Base-by-base conservation (phyloP, 2,888 invertebrate genomes). In the Conchocele bisecta region DNA sequence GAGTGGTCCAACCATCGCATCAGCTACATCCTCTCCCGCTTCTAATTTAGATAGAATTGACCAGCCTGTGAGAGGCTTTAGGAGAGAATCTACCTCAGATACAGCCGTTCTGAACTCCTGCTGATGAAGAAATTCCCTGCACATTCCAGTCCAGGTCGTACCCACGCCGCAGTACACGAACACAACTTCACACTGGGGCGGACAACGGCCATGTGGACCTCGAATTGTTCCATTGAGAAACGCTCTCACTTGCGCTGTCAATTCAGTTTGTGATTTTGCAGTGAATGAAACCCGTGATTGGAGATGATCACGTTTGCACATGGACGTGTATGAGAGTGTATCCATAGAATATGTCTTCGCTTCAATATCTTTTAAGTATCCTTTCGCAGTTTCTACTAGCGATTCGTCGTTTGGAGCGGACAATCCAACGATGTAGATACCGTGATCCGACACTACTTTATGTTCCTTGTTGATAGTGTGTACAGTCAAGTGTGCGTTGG, bases 1-100 rank as follows among this genome's bases (percentile, higher is more conserved):
- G 0, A 85, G 61, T 28, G 84, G 86, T 17, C 63, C 79, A 31
- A 80, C 53, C 6, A 76, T 50, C 3, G 85, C 79, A 33, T 83
- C 73, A 2, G 58, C 22, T 9, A 64, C 17, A 24, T 66, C 58
- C 9, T 28, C 31, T 7, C 3, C 17, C 24, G 26, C 3, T 4
- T 48, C 28, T 17, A 22, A 9, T 4, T 24, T 22, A 28, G 26
- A n/a, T 13, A 48, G 15, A 20, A 73, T 29, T 9, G 48, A 48
- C 3, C 28, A n/a, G 2, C 48, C 48, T 6, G 48, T 3, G 6
- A 28, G 4, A 9, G 48, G 26, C 28, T 5, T 3, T 4, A 48
- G 48, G 15, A 29, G 31, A 29, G 15, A 6, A 17, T 48, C 48
- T 3, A 48, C 6, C 3, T 3, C 24, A 3, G n/a, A 15, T 3